A percentile compares a stretch with the other conserved stretches of the same genome.
Conservation (phyloP, 2,113 vertebrate species). For the Dicrurus megarhynchus region DNA sequence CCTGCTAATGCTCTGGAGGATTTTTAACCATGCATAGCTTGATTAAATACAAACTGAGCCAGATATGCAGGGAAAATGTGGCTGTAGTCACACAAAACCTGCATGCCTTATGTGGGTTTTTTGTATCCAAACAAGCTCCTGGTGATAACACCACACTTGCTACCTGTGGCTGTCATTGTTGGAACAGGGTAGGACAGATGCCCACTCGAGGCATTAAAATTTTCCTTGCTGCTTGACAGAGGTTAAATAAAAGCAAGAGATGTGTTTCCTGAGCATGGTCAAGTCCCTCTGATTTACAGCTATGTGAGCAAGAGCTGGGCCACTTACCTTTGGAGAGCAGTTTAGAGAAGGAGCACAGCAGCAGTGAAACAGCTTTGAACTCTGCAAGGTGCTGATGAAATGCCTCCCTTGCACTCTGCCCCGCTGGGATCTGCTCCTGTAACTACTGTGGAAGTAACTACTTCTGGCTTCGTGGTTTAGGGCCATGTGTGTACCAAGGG, state of each 20-base stretch:
- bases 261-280: background rate
- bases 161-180: background rate
- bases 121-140: background rate
- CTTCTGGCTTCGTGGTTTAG: background rate
- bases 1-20: constrained; percentile 61
- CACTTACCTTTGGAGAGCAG: constrained; percentile 27
- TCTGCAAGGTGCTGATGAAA: background rate
- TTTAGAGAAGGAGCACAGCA: background rate
- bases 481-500: background rate
- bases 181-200: background rate
- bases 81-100: background rate
- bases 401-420: background rate
- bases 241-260: constrained; percentile 1
- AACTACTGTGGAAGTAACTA: background rate
- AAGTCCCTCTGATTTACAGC: constrained; percentile 17
- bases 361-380: background rate
- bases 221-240: background rate
- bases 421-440: background rate
- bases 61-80: background rate
- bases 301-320: background rate
- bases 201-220: background rate
- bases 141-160: background rate
- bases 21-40: constrained; percentile 27
- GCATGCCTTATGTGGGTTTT: background rate
- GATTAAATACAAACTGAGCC: constrained; percentile 25